Evolutionary conservation across 1,140 invertebrate genomes (phyloP).

Genomic region (Limonius californicus): DNA sequence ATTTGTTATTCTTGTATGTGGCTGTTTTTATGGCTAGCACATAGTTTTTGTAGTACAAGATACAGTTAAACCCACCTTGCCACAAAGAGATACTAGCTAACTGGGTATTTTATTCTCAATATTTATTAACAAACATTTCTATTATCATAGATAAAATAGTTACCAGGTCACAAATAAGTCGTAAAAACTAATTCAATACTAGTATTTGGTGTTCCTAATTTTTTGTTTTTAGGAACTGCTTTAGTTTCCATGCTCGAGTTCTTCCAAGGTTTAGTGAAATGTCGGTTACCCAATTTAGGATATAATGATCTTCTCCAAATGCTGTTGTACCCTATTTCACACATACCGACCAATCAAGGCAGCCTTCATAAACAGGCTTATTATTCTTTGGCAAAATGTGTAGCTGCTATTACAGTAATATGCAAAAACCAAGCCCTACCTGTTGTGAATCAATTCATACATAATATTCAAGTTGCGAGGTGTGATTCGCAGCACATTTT

Average conservation of each 20-base stretch:
- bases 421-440: conserved; percentile 67
- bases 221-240: conserved; percentile 67
- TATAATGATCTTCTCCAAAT: conserved; percentile 75
- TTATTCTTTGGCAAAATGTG: conserved; percentile 91
- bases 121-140: no score
- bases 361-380: conserved; percentile 72
- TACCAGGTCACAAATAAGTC: no score
- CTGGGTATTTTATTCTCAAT: no score
- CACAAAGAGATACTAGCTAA: no score
- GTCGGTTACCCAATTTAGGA: conserved; percentile 72
- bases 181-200: no score
- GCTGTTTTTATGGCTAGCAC: no score
- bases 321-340: conserved; percentile 51
- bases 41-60: no score
- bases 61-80: no score
- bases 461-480: conserved; percentile 70
- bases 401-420: conserved; percentile 84
- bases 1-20: no score
- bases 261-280: conserved; percentile 82
- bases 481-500: conserved; percentile 87
- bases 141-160: no score
- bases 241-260: conserved; percentile 87
- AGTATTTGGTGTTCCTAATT: no score
- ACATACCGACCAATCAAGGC: conserved; percentile 23
- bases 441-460: conserved; percentile 83